Evolutionary conservation across 2,113 vertebrate species (phyloP).

Genomic region (Phoenicopterus ruber): DNA sequence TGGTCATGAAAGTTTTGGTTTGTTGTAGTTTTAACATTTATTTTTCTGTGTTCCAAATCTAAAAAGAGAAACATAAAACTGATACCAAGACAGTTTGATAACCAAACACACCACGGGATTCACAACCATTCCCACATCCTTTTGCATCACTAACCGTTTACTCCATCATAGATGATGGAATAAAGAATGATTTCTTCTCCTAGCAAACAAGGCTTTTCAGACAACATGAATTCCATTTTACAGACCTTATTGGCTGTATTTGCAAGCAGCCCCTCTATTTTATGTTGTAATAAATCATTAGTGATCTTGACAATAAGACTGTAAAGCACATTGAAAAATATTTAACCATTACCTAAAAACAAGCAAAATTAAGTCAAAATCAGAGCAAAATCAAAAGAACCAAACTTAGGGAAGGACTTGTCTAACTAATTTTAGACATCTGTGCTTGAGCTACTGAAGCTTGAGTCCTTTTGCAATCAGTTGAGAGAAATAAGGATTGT

Average conservation of each 20-base stretch:
- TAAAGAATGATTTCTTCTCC: not conserved
- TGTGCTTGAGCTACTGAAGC: not conserved
- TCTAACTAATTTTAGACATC: not conserved
- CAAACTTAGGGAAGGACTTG: not conserved
- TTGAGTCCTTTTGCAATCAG: not conserved
- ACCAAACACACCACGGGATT: not conserved
- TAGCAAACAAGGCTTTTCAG: not conserved
- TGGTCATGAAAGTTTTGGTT: not conserved
- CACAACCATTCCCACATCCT: not conserved
- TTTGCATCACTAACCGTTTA: not conserved
- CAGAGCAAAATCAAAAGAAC: not conserved
- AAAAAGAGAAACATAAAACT: not conserved
- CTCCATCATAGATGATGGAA: not conserved
- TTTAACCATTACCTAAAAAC: not conserved
- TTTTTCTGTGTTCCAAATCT: not conserved
- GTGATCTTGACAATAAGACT: not conserved
- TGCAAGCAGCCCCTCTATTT: not conserved
- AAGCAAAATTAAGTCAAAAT: not conserved
- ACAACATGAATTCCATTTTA: not conserved
- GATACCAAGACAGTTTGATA: not conserved
- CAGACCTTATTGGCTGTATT: not conserved
- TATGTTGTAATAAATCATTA: not conserved
- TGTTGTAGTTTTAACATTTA: not conserved
- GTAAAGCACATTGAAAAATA: not conserved
- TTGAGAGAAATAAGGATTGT: not conserved